Base-by-base conservation (phyloP, 30 jellyfish, hydroid and myxozoan species). In the Haliclystus octoradiatus region DNA sequence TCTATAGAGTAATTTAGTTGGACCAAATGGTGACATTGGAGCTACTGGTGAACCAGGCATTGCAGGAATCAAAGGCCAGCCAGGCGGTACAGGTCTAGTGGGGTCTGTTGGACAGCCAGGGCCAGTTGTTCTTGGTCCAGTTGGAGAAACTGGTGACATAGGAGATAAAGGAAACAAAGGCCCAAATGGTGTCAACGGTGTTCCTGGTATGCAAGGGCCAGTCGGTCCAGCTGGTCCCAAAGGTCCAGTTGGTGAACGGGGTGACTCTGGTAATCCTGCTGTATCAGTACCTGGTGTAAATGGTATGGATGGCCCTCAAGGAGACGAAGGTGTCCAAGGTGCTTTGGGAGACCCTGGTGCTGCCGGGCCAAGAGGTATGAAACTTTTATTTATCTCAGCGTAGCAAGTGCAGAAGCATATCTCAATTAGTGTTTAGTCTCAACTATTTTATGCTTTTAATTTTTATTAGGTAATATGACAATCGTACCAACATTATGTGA, bases 151-250 rank as follows among this genome's bases (percentile, higher is more conserved):
- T 1, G 96, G 96, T 30, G 92, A 74, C 1, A 66, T 77, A 33
- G 93, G 93, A 65, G 73, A 57, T 26, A 40, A 30, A 22, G 93
- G n/a, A n/a, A n/a, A n/a, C 60, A n/a, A 46, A n/a, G 60, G 80
- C 2, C 0, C 12, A 15, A 69, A 46, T 2, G 80, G 80, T 23
- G 14, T 15, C 13, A 69, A 69, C 68, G 96, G 96, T 34, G 76
- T 71, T 0, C 76, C 92, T 34, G 96, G 96, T 19, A 74, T 79
- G 87, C 69, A 65, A 22, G 96, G 96, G 2, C 73, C 88, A 9
- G 65, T 62, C 62, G 95, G 95, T 26, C 77, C 66, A 26, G 23
- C 49, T 19, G 95, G 95, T 1, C 70, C 80, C 1, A 75, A 69
- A 33, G 96, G 96, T 28, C 69, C 73, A 15, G 33, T 71, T 1